Evolutionary conservation across 2,113 vertebrate genomes (phyloP).

Genomic region (Vimba vimba): DNA sequence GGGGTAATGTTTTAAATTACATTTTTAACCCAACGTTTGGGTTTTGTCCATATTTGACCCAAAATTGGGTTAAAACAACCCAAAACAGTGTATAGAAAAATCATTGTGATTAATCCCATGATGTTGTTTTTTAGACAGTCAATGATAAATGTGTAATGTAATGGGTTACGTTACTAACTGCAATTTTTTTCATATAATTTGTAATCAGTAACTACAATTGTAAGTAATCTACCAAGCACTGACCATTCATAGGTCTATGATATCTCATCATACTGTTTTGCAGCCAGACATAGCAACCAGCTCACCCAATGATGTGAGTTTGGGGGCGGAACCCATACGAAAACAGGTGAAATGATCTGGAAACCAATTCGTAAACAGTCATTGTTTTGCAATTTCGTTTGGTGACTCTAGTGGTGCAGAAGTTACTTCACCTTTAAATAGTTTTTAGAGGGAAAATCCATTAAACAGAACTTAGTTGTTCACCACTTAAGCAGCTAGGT

Average conservation of each 20-base stretch:
- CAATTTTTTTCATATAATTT: no score
- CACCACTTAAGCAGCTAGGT: not conserved
- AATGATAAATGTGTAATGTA: no score
- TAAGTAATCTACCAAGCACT: no score
- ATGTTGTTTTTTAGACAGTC: not conserved
- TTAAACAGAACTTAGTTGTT: not conserved
- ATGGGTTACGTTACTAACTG: no score
- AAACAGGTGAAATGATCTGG: not conserved
- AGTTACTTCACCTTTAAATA: not conserved
- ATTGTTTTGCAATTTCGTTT: not conserved
- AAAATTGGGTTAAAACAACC: no score
- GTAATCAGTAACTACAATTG: no score
- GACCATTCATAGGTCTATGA: not conserved
- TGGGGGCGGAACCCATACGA: not conserved
- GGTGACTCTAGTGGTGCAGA: not conserved
- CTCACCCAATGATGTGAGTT: not conserved
- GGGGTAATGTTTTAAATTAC: no score
- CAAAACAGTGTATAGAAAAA: not conserved
- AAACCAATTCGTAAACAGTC: not conserved
- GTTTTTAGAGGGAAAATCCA: not conserved
- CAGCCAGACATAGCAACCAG: not conserved
- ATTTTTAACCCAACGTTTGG: no score
- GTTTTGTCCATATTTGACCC: no score
- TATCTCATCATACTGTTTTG: no score
- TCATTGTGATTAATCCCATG: not conserved